These are phyloP conservation scores for Ametastegia equiseti DNA, from an alignment of 2,888 invertebrate species.

Conservation along the genomic window DNA sequence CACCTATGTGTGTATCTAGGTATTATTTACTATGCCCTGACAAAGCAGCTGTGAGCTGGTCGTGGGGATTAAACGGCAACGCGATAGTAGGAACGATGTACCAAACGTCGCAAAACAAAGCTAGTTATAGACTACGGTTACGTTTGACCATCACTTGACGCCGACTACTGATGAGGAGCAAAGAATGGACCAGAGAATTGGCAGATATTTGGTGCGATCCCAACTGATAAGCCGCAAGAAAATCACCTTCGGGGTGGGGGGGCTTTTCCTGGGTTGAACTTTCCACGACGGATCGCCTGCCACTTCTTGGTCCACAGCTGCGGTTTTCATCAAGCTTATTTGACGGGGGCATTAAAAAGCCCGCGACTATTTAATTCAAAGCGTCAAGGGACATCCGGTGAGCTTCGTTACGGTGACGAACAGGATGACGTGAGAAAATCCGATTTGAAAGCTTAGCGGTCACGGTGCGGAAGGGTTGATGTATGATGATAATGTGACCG, in stretches of 20 bases:
- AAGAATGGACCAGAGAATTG: not conserved
- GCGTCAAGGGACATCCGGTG: not conserved
- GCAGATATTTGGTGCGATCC: not conserved
- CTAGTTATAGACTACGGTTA: not conserved
- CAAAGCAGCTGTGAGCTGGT: slow-evolving; percentile 29
- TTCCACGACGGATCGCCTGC: not conserved
- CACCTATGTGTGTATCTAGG: slow-evolving; percentile 18
- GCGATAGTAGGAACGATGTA: not conserved
- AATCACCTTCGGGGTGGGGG: not conserved
- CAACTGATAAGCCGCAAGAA: not conserved
- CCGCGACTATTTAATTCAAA: slow-evolving; percentile 7
- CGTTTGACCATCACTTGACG: slow-evolving; percentile 13
- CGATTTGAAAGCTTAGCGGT: slow-evolving; percentile 29
- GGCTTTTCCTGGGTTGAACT: not conserved
- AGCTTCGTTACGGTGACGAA: slow-evolving; percentile 19
- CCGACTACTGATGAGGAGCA: not conserved
- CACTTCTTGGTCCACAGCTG: not conserved
- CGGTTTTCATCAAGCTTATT: not conserved
- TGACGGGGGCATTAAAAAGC: not conserved
- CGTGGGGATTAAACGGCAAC: slow-evolving; percentile 10
- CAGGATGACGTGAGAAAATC: slow-evolving; percentile 15
- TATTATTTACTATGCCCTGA: slow-evolving; percentile 28
- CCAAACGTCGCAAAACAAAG: slow-evolving; percentile 8
- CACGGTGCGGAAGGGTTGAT: not conserved
- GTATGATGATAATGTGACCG: slow-evolving; percentile 1